Percentiles rank a stretch among this genome's conserved stretches.
These are phyloP conservation scores for Artemisiospiza belli DNA, from an alignment of 2,113 vertebrate species.

Conservation along the genomic window DNA sequence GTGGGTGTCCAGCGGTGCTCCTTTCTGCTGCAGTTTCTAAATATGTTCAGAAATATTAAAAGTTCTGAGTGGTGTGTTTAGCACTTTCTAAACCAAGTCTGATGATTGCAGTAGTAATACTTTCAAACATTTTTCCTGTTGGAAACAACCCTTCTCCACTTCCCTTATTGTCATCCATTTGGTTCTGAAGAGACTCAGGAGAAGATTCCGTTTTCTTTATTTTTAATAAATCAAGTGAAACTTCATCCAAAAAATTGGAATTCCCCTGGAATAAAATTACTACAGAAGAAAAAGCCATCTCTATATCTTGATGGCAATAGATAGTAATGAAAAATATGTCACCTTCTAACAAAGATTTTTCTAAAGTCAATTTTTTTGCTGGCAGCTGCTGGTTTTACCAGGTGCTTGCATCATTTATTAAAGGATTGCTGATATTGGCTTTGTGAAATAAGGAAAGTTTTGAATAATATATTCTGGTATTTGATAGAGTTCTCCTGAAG, in stretches of 20 bases:
- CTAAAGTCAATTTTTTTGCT: constrained; percentile 52
- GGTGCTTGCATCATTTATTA: constrained; percentile 22
- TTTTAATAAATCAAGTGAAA: constrained; percentile 43
- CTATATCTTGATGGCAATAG: constrained; percentile 27
- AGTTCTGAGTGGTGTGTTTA: background rate
- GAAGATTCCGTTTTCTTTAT: background rate
- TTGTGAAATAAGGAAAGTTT: constrained; percentile 20
- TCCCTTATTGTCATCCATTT: background rate
- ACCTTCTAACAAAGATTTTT: constrained; percentile 66
- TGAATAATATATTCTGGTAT: constrained; percentile 31
- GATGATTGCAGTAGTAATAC: background rate
- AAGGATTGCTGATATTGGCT: constrained; percentile 41
- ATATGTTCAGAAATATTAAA: background rate
- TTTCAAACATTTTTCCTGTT: background rate
- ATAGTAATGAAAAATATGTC: constrained; percentile 60
- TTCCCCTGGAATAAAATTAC: constrained; percentile 60
- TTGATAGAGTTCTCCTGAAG: background rate
- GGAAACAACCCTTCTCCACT: background rate
- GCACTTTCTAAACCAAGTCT: background rate
- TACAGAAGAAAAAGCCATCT: constrained; percentile 37
- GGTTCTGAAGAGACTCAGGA: background rate
- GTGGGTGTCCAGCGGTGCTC: background rate
- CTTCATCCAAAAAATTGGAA: constrained; percentile 58
- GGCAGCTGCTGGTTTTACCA: constrained; percentile 20
- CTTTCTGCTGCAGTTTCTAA: background rate